phyloP scores from a whole-genome alignment of 2,888 invertebrate species.

The Drosophila barbarae region DNA sequence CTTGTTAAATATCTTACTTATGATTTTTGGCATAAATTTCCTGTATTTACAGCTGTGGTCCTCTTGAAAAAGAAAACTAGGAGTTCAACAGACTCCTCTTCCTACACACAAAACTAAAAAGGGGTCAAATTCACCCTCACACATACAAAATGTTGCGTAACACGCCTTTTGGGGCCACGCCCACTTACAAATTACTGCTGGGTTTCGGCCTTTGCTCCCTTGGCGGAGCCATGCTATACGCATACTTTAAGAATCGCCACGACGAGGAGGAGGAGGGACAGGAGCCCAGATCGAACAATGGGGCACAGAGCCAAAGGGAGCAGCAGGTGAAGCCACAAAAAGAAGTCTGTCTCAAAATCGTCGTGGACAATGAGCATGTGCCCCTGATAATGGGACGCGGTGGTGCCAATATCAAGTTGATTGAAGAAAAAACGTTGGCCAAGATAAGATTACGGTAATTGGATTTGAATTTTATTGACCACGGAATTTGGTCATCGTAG shows the following conservation, averaged over 20 bases:
- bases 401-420: conserved; percentile 87
- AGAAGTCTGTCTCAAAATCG: conserved; percentile 82
- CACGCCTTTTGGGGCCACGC: conserved; percentile 65
- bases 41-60: background rate
- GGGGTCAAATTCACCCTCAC: background rate
- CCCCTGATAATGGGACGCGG: conserved; percentile 86
- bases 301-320: conserved; percentile 25
- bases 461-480: conserved; percentile 17
- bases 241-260: conserved; percentile 84
- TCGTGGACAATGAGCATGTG: conserved; percentile 84
- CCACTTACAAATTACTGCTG: conserved; percentile 82
- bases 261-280: conserved; percentile 77
- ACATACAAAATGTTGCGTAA: conserved; percentile 71
- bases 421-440: conserved; percentile 87
- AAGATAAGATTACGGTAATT: conserved; percentile 80
- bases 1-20: background rate
- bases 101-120: background rate
- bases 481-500: background rate
- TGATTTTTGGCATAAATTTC: no score
- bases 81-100: conserved; percentile 5
- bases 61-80: background rate
- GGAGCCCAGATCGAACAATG: conserved; percentile 10
- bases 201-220: conserved; percentile 86
- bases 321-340: conserved; percentile 52
- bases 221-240: conserved; percentile 85